Evolutionary conservation across 2,888 invertebrate species (phyloP).

Genomic region (Leucophenga maculata): DNA sequence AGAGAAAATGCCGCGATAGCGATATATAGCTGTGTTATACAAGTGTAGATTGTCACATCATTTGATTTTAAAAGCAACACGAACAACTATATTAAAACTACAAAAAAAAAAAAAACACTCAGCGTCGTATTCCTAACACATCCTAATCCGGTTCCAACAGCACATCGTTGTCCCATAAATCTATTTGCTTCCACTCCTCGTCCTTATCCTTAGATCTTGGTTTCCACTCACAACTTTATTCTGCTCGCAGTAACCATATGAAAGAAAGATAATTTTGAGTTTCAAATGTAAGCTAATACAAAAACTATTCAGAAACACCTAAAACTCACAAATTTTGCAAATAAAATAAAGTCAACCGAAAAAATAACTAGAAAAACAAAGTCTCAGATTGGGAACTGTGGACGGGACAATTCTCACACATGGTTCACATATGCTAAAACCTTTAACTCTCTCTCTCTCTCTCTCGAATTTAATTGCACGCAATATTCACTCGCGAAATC

Average conservation of each 20-base stretch:
- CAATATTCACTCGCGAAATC: not conserved
- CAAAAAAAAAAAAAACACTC: not conserved
- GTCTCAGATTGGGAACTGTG: constrained; percentile 85
- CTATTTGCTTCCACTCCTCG: constrained; percentile 21
- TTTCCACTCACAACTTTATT: constrained; percentile 32
- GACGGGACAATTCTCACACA: constrained; percentile 84
- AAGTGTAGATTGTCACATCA: constrained; percentile 19
- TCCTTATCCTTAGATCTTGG: not conserved
- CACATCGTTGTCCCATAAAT: constrained; percentile 21
- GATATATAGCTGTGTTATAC: constrained; percentile 55
- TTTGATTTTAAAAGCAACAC: constrained; percentile 17
- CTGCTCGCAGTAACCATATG: constrained; percentile 30
- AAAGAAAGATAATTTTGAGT: constrained; percentile 38
- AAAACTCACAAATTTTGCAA: constrained; percentile 42
- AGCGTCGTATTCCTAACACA: constrained; percentile 17
- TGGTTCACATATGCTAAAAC: constrained; percentile 72
- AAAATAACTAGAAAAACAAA: constrained; percentile 52
- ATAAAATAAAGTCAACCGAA: constrained; percentile 35
- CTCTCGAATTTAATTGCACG: not conserved
- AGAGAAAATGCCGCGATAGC: constrained; percentile 68
- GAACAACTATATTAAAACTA: not conserved
- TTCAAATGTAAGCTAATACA: constrained; percentile 33
- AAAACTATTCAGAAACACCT: constrained; percentile 54
- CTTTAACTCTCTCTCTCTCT: constrained; percentile 25
- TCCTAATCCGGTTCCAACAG: constrained; percentile 33